Conservation (phyloP, 1,140 invertebrate species). For the Heliconius congener region DNA sequence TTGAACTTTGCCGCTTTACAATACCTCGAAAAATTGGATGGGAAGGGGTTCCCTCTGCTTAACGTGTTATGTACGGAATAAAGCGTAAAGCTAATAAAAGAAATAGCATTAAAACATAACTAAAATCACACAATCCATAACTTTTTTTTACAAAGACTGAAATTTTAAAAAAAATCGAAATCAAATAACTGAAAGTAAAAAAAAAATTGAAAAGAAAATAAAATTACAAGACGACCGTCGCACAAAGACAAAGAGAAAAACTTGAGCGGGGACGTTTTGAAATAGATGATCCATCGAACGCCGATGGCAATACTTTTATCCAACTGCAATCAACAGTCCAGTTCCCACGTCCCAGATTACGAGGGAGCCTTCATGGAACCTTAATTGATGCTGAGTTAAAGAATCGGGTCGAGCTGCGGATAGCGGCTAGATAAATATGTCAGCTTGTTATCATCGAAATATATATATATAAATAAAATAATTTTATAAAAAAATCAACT, state of each 20-base stretch:
- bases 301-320: slow-evolving; percentile 8
- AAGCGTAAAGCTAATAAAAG: too few species aligned
- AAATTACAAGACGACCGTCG: background rate
- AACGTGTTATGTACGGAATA: too few species aligned
- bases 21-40: too few species aligned
- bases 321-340: slow-evolving; percentile 27
- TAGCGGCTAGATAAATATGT: background rate
- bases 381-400: slow-evolving; percentile 22
- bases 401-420: slow-evolving; percentile 14
- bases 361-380: background rate
- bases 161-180: background rate
- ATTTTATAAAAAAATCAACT: too few species aligned
- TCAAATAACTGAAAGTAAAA: background rate
- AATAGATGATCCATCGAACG: slow-evolving; percentile 19
- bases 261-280: background rate
- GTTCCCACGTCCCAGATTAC: slow-evolving; percentile 27
- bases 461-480: background rate
- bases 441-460: background rate
- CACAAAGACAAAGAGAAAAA: slow-evolving; percentile 3
- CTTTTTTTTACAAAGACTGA: background rate
- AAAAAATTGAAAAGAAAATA: background rate
- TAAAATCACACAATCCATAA: background rate
- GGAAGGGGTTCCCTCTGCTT: too few species aligned
- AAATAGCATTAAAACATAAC: background rate
- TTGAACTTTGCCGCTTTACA: too few species aligned